Percentiles rank a stretch among this genome's conserved stretches.
Conservation (phyloP, 2,113 vertebrate species). For the Chloropsis cyanopogon region DNA sequence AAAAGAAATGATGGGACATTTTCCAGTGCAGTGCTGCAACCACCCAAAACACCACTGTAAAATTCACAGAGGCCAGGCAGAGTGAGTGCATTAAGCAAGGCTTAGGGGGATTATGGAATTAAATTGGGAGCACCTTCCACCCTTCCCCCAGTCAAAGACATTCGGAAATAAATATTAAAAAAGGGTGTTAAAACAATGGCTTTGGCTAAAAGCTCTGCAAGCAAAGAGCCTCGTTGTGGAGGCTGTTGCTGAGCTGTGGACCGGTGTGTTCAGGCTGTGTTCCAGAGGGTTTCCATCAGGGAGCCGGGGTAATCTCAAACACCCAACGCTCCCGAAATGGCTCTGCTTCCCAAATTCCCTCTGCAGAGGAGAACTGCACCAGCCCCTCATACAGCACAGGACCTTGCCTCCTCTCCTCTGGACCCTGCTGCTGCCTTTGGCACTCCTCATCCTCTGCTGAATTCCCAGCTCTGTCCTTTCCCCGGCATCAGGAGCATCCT, state of each 20-base stretch:
- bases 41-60: not conserved
- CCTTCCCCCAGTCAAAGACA: constrained; percentile 23
- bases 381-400: accelerated
- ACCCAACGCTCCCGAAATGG: accelerated
- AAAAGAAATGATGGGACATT: constrained; percentile 27
- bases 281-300: not conserved
- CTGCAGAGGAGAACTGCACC: not conserved
- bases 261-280: not conserved
- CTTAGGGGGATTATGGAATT: constrained; percentile 56
- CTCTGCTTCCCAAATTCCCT: not conserved
- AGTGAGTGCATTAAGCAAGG: constrained; percentile 33
- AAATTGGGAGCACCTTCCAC: constrained; percentile 48
- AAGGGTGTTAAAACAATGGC: not conserved
- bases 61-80: not conserved
- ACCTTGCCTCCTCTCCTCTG: accelerated
- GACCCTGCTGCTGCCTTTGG: not conserved
- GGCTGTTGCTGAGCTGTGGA: not conserved
- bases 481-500: not conserved
- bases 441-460: not conserved
- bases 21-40: not conserved
- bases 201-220: not conserved
- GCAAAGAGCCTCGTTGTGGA: not conserved
- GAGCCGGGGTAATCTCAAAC: not conserved
- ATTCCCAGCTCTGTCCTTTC: not conserved
- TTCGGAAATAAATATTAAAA: not conserved